Conservation (phyloP, 2,113 vertebrate genomes). For the Ceratotherium simum region DNA sequence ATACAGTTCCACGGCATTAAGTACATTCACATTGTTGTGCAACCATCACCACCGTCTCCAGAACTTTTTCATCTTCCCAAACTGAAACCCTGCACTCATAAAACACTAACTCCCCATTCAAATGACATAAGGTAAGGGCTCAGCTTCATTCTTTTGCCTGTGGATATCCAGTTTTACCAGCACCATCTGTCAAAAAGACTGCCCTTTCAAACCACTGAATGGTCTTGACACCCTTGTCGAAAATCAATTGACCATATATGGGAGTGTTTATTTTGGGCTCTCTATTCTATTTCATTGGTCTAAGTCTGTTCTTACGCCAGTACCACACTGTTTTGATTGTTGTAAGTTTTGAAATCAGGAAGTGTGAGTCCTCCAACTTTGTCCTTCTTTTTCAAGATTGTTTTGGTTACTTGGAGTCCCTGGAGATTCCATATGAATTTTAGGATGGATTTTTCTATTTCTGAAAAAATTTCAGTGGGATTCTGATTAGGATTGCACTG, state of each 20-base stretch:
- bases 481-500: neutral
- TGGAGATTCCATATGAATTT: conserved; percentile 21
- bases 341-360: conserved; percentile 2
- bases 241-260: neutral
- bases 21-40: neutral
- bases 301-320: neutral
- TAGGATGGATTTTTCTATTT: conserved; percentile 21
- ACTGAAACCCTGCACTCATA: neutral
- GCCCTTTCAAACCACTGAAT: neutral
- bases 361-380: neutral
- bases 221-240: neutral
- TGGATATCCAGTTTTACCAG: neutral
- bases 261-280: neutral
- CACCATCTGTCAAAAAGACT: neutral
- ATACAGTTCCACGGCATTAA: neutral
- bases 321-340: neutral
- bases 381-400: neutral
- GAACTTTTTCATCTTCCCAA: neutral
- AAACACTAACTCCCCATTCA: neutral
- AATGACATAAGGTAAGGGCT: neutral
- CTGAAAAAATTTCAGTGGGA: neutral
- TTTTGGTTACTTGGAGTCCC: neutral
- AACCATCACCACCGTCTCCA: neutral
- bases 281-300: neutral
- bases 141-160: neutral